These are phyloP conservation scores for Aix galericulata DNA, from an alignment of 2,113 vertebrate genomes.

Conservation along the genomic window DNA sequence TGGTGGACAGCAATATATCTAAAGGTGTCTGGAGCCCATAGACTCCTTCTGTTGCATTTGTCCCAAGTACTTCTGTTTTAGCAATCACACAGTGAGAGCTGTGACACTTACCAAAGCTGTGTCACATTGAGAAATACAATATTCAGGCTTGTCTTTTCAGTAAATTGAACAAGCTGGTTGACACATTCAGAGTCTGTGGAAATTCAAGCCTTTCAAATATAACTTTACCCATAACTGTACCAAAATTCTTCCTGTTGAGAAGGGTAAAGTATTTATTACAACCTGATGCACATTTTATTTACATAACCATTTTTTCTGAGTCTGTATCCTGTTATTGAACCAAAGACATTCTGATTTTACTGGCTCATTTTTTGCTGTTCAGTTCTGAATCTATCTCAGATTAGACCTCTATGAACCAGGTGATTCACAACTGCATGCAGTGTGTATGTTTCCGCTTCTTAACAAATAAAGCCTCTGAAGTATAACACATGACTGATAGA, in stretches of 20 bases:
- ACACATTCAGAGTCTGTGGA: background rate
- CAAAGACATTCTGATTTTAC: background rate
- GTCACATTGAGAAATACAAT: rapidly evolving
- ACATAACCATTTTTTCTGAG: background rate
- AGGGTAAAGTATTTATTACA: background rate
- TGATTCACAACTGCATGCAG: background rate
- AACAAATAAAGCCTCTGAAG: background rate
- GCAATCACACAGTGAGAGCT: background rate
- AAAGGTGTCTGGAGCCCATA: background rate
- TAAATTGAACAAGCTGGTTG: background rate
- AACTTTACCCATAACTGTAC: background rate
- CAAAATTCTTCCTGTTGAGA: background rate
- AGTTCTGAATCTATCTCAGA: background rate
- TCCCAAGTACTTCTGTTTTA: background rate
- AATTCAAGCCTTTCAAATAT: background rate
- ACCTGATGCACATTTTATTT: background rate
- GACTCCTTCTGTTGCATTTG: background rate
- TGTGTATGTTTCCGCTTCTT: background rate
- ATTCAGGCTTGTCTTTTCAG: background rate
- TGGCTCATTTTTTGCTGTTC: conserved; percentile 1
- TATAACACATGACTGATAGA: background rate
- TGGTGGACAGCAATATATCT: background rate
- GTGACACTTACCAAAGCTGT: background rate
- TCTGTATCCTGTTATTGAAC: background rate
- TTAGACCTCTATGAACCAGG: background rate